These are phyloP conservation scores for Drosophila pegasa DNA, from an alignment of 2,888 invertebrate species.

Conservation along the genomic window DNA sequence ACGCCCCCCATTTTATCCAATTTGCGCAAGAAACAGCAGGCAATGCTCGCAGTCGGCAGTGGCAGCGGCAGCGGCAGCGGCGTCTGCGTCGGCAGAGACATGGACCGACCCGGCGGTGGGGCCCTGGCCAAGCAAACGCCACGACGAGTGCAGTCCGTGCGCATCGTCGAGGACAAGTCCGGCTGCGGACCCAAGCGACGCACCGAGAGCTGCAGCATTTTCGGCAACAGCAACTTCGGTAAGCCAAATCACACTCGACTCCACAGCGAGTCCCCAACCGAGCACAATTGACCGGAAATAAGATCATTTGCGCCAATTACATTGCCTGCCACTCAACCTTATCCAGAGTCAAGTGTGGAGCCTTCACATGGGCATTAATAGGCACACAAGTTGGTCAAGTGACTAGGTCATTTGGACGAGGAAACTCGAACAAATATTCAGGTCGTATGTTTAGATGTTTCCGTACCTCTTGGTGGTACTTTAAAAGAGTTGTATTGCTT, in stretches of 20 bases:
- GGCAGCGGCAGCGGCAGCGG: constrained; percentile 12
- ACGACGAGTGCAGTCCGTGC: constrained; percentile 83
- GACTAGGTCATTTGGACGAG: not conserved
- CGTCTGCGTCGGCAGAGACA: constrained; percentile 1
- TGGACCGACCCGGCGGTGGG: constrained; percentile 7
- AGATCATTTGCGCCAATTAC: not conserved
- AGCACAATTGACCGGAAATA: not conserved
- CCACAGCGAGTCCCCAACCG: not conserved
- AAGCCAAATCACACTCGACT: constrained; percentile 25
- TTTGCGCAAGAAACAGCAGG: constrained; percentile 76
- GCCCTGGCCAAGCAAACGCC: constrained; percentile 66
- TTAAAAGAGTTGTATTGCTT: no score
- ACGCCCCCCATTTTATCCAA: constrained; percentile 70
- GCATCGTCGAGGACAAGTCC: constrained; percentile 82
- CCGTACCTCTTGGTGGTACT: no score
- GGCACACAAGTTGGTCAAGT: not conserved
- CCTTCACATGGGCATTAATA: not conserved
- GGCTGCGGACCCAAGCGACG: constrained; percentile 80
- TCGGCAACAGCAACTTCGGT: constrained; percentile 76
- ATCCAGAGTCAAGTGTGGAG: not conserved
- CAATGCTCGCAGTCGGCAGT: constrained; percentile 39
- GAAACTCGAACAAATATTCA: no score
- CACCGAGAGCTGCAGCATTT: constrained; percentile 83
- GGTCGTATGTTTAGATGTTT: no score
- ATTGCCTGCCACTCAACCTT: not conserved